Conservation (phyloP, 2,888 invertebrate genomes). For the Octonoba sinensis region DNA sequence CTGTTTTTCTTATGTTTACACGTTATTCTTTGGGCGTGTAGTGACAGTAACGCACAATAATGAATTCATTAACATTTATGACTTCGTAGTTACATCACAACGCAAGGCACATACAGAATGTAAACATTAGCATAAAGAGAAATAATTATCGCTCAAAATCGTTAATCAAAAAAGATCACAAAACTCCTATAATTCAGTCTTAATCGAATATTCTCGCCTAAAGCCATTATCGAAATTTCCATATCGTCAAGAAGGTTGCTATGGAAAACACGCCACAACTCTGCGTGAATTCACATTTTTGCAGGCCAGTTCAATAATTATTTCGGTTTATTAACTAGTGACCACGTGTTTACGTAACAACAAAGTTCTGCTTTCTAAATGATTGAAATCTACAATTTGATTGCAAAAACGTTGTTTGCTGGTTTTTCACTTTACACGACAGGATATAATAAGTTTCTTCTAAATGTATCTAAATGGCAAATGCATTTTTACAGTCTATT, state of each 20-base stretch:
- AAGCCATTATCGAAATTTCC: slow-evolving; percentile 10
- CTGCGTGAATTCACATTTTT: slow-evolving; percentile 32
- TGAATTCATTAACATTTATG: too few relatives aligned
- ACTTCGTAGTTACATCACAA: too few relatives aligned
- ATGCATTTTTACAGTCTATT: too few relatives aligned
- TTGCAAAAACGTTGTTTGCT: slow-evolving; percentile 7
- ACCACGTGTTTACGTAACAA: slow-evolving; percentile 13
- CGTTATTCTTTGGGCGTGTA: too few relatives aligned
- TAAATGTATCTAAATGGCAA: background rate
- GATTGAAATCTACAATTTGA: slow-evolving; percentile 11
- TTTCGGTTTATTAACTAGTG: slow-evolving; percentile 33
- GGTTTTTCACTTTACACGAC: slow-evolving; percentile 11
- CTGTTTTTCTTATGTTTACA: too few relatives aligned
- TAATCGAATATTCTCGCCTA: slow-evolving; percentile 31
- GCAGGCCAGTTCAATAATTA: slow-evolving; percentile 33
- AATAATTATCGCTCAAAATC: too few relatives aligned
- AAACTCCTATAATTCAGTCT: background rate
- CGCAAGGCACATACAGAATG: too few relatives aligned
- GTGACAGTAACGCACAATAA: too few relatives aligned
- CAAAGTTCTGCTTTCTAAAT: background rate
- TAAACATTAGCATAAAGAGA: too few relatives aligned
- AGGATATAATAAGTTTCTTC: slow-evolving; percentile 9
- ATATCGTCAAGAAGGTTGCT: slow-evolving; percentile 28
- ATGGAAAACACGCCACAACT: slow-evolving; percentile 37
- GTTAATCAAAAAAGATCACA: too few relatives aligned